Conservation (phyloP, 2,113 vertebrate genomes). For the Phylloscopus whistleri region DNA sequence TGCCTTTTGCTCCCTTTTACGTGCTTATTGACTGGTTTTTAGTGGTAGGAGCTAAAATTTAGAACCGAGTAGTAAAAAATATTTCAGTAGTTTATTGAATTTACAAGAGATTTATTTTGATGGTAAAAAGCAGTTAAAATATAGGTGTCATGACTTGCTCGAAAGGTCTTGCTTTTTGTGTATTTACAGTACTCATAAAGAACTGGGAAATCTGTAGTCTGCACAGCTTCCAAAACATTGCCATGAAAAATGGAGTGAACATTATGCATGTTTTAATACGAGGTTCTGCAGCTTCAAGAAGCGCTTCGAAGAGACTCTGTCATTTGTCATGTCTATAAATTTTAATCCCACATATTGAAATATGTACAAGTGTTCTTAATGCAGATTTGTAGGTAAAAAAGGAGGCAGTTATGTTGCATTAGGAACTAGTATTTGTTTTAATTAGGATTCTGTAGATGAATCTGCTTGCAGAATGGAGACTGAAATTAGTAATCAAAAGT, state of each 20-base stretch:
- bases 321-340: not conserved
- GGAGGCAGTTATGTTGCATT: not conserved
- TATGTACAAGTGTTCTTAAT: not conserved
- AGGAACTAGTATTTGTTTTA: not conserved
- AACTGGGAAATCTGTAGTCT: not conserved
- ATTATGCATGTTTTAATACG: not conserved
- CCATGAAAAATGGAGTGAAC: not conserved
- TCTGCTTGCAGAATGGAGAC: not conserved
- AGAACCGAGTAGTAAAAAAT: not conserved
- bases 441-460: not conserved
- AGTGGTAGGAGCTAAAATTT: not conserved
- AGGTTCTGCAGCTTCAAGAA: not conserved
- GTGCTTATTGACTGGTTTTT: not conserved
- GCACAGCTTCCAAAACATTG: not conserved
- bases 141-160: not conserved
- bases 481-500: not conserved
- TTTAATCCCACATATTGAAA: not conserved
- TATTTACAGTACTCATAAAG: not conserved
- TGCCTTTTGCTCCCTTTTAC: not conserved
- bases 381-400: not conserved
- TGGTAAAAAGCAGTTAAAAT: not conserved
- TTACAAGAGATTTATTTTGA: not conserved
- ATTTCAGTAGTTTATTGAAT: not conserved
- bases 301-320: not conserved
- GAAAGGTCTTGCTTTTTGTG: not conserved